phyloP scores from a whole-genome alignment of 2,888 invertebrate species.

The Hemicrepidius hirtus region DNA sequence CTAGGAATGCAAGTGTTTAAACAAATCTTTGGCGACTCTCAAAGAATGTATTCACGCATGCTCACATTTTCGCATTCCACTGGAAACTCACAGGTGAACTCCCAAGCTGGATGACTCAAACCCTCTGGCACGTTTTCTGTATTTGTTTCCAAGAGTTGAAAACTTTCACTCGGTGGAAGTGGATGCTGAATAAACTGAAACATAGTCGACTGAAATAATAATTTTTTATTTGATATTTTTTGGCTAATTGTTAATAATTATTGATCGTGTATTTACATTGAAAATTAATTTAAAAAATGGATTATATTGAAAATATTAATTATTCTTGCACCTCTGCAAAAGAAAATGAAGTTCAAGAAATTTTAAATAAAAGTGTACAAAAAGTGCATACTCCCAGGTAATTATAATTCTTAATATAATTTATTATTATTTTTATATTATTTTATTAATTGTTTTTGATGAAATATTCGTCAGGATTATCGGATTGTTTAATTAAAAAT shows the following conservation, averaged over 20 bases:
- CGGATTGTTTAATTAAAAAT: too few relatives aligned
- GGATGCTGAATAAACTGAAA: slow-evolving; percentile 12
- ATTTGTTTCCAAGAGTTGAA: slow-evolving; percentile 50
- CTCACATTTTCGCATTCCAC: slow-evolving; percentile 59
- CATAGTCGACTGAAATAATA: too few relatives aligned
- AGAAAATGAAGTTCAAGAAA: slow-evolving; percentile 63
- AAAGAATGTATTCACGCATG: slow-evolving; percentile 63
- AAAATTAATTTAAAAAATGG: slow-evolving; percentile 32
- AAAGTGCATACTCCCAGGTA: slow-evolving; percentile 59
- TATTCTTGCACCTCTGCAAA: slow-evolving; percentile 51
- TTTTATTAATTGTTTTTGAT: too few relatives aligned
- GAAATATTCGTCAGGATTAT: too few relatives aligned
- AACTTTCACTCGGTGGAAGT: slow-evolving; percentile 50
- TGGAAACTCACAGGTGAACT: slow-evolving; percentile 67
- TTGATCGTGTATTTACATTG: neutral
- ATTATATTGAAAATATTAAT: slow-evolving; percentile 33
- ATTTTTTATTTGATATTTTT: too few relatives aligned
- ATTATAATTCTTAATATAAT: too few relatives aligned
- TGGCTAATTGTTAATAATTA: neutral
- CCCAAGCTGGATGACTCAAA: slow-evolving; percentile 65
- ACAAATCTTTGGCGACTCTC: slow-evolving; percentile 61
- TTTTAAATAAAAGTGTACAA: slow-evolving; percentile 62
- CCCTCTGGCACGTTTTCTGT: slow-evolving; percentile 54
- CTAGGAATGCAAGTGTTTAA: slow-evolving; percentile 64
- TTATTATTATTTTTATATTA: too few relatives aligned